Conservation (phyloP, 2,797 vertebrate species). For the Florisuga fusca region DNA sequence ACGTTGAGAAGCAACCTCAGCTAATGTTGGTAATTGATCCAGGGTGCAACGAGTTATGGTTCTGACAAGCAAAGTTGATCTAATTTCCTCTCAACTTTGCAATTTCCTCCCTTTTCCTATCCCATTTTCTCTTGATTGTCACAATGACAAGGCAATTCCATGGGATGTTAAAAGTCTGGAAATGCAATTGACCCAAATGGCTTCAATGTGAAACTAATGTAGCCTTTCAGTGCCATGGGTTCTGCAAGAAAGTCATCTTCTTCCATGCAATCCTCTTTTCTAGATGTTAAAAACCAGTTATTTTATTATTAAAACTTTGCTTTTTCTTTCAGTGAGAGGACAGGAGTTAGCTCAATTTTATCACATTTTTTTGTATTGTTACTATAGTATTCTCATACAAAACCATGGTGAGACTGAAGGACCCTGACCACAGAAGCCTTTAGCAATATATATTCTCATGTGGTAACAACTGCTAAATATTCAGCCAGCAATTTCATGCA, state of each 20-base stretch:
- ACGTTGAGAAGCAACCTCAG: conserved; percentile 29
- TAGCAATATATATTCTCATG: neutral
- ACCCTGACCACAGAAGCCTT: neutral
- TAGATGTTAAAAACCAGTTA: neutral
- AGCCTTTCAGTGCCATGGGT: neutral
- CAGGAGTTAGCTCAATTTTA: conserved; percentile 6
- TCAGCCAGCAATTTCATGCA: conserved; percentile 25
- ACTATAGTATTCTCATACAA: neutral
- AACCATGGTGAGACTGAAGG: neutral
- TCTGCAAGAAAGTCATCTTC: neutral
- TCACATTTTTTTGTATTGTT: neutral
- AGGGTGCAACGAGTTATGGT: conserved; percentile 22
- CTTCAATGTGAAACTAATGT: conserved; percentile 42
- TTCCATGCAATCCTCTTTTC: neutral
- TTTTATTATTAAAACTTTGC: neutral
- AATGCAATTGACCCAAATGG: conserved; percentile 56
- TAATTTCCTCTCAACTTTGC: conserved; percentile 65
- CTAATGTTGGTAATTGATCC: conserved; percentile 53
- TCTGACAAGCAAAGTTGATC: conserved; percentile 67
- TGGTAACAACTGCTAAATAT: conserved; percentile 1
- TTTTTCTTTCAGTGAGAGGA: neutral
- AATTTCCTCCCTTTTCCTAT: conserved; percentile 64
- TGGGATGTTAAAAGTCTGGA: conserved; percentile 55
- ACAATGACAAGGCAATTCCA: conserved; percentile 64
- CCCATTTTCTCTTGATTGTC: conserved; percentile 51